Evolutionary conservation across 1,140 invertebrate species (phyloP), one percentile per base, ranked within the genome.

Genomic region (Leptopilina boulardi): DNA sequence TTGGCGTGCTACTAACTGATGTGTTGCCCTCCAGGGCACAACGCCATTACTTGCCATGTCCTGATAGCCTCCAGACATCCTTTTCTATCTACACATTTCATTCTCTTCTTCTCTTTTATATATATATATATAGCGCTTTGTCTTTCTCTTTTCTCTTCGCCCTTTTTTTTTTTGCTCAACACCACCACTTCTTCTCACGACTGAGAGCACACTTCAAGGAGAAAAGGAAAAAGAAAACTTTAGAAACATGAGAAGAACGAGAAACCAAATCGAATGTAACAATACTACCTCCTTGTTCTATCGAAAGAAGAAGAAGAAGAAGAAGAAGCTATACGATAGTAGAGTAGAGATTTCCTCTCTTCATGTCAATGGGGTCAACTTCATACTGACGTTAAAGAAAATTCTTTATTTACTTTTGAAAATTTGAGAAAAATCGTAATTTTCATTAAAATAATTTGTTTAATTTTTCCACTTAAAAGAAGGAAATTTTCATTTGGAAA

Each of bases 171-270:
- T 75, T 83, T 77, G 66, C 54, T 71, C 59, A 38, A 38, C 34
- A 74, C 79, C 74, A 77, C 72, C 44, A 70, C 71, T 71, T 73
- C 74, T 66, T 30, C 23, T 15, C 26, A 66, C 59, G 59, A 23
- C 59, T 66, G 59, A 66, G 59, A 66, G 59, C 59, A 66, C 59
- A 30, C 59, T 66, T 66, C 26, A 15, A 66, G 15, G 34, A n/a
- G n/a, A 38, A 66, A 34, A 66, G 26, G 59, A 30, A 26, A 66
- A 30, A 30, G 26, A 13, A 66, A 66, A 30, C 13, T 13, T n/a
- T 9, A 15, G 23, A 30, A 66, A 66, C 59, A 66, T n/a, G 59
- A 66, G 59, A 30, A 30, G 59, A 66, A 66, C 59, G 59, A 66
- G 59, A 30, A 66, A 66, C 59, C 23, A 66, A 66, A 66, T 66